phyloP scores from a whole-genome alignment of 2,888 invertebrate genomes.

The Campaea margaritaria region DNA sequence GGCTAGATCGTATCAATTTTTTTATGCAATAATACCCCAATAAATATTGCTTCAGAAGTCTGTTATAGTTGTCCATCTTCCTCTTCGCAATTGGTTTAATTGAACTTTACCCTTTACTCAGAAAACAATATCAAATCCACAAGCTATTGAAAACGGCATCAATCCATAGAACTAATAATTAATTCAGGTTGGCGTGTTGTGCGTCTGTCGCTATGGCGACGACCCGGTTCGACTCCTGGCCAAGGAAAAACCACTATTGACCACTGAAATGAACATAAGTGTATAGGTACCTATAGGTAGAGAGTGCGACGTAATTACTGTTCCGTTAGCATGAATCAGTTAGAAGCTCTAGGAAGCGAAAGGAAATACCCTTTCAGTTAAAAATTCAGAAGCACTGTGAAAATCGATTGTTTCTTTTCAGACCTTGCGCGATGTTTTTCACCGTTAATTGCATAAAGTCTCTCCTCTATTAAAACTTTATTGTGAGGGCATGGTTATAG shows the following conservation, averaged over 20 bases:
- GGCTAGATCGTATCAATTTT: no score
- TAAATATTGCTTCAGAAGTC: no score
- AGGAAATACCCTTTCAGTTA: background rate
- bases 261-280: constrained; percentile 2
- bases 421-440: no score
- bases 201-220: constrained; percentile 56
- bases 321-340: background rate
- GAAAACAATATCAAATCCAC: no score
- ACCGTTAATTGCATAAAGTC: no score
- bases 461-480: no score
- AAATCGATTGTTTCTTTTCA: no score
- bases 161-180: constrained; percentile 32
- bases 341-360: background rate
- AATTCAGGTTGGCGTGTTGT: constrained; percentile 56
- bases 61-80: no score
- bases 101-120: no score
- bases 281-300: background rate
- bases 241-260: constrained; percentile 49
- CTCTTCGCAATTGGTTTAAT: background rate
- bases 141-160: background rate
- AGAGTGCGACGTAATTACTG: background rate
- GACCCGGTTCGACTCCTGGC: constrained; percentile 64
- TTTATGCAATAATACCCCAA: no score
- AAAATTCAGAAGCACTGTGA: background rate
- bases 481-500: no score